Conservation (phyloP, 2,888 invertebrate genomes). For the Mythimna albipuncta region DNA sequence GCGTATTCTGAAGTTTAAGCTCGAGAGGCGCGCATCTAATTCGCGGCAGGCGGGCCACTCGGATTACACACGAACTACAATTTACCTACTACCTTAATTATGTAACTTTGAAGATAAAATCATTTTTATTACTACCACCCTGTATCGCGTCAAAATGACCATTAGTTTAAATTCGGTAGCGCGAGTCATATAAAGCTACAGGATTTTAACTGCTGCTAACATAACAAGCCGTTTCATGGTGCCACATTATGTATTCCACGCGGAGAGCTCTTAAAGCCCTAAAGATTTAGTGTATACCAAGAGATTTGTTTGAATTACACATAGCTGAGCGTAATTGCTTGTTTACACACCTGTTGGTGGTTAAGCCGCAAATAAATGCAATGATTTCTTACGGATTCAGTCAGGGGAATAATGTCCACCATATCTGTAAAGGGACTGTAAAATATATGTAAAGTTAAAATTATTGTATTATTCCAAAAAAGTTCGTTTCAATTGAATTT, state of each 20-base stretch:
- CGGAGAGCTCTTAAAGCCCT: constrained; percentile 67
- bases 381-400: neutral
- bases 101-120: constrained; percentile 54
- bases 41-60: constrained; percentile 81
- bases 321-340: constrained; percentile 32
- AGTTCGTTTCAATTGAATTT: constrained; percentile 5
- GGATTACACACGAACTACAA: constrained; percentile 69
- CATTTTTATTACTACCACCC: constrained; percentile 33
- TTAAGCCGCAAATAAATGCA: constrained; percentile 10
- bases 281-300: constrained; percentile 71
- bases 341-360: constrained; percentile 24
- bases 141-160: constrained; percentile 10
- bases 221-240: constrained; percentile 66
- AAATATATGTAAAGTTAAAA: neutral
- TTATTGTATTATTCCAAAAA: neutral
- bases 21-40: constrained; percentile 80
- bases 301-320: constrained; percentile 74
- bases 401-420: neutral
- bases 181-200: neutral
- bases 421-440: neutral
- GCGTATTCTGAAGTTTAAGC: constrained; percentile 81
- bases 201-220: constrained; percentile 45
- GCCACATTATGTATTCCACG: constrained; percentile 74
- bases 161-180: constrained; percentile 16
- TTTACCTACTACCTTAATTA: constrained; percentile 65